These are phyloP conservation scores for Syngnathus scovelli DNA, from an alignment of 2,113 vertebrate genomes.

Conservation along the genomic window DNA sequence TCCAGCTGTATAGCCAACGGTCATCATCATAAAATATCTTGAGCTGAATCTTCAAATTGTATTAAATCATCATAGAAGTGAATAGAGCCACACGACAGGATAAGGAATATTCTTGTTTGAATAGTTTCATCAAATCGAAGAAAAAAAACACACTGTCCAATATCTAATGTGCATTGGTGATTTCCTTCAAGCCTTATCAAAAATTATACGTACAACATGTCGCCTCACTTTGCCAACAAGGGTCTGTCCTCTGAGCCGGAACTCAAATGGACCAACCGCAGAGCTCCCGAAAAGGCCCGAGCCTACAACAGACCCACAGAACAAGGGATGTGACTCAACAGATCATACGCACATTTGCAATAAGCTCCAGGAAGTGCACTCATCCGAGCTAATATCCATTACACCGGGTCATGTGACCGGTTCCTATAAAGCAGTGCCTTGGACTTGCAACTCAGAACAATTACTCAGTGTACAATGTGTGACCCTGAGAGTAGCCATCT, in stretches of 20 bases:
- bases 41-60: background rate
- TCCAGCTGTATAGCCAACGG: background rate
- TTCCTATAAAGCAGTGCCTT: constrained; percentile 28
- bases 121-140: background rate
- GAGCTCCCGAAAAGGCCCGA: constrained; percentile 46
- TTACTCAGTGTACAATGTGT: constrained; percentile 34
- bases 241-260: constrained; percentile 62
- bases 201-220: constrained; percentile 53
- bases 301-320: constrained; percentile 58
- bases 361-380: constrained; percentile 44
- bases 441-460: constrained; percentile 45
- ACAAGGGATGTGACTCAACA: constrained; percentile 52
- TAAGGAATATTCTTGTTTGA: background rate
- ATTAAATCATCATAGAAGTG: background rate
- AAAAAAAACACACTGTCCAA: background rate
- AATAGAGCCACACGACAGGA: background rate
- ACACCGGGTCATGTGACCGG: constrained; percentile 27
- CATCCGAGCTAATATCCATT: constrained; percentile 43
- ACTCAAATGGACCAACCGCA: constrained; percentile 63
- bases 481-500: constrained; percentile 40
- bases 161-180: background rate
- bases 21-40: background rate
- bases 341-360: constrained; percentile 35
- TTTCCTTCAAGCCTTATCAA: constrained; percentile 41
- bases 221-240: constrained; percentile 59